Percentiles rank a stretch among this genome's conserved stretches.
Evolutionary conservation across 2,797 vertebrate species (phyloP).

Genomic region (Cyclura pinguis): DNA sequence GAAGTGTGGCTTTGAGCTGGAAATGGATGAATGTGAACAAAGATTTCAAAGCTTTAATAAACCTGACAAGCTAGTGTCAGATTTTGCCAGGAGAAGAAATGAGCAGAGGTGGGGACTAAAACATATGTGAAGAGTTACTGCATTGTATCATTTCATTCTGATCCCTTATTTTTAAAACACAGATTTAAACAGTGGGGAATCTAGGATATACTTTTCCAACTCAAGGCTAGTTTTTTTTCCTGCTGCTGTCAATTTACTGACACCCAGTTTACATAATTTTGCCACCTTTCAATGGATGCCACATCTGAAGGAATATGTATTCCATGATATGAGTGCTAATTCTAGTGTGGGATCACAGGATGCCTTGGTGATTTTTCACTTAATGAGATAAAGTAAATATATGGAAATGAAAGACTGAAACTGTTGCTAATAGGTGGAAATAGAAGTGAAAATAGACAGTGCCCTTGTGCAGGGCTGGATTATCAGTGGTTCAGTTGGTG

Average conservation of each 20-base stretch:
- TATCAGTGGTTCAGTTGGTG: too few relatives aligned
- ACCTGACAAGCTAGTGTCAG: not conserved
- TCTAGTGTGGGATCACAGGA: not conserved
- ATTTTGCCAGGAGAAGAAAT: constrained; percentile 39
- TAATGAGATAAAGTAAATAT: not conserved
- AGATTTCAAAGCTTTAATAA: constrained; percentile 36
- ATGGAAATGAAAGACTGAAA: constrained; percentile 9
- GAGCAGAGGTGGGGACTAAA: constrained; percentile 28
- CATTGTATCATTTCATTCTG: constrained; percentile 27
- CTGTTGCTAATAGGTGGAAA: not conserved
- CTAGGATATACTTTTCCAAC: constrained; percentile 50
- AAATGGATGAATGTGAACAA: not conserved
- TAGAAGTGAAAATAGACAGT: not conserved
- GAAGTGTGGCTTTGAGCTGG: not conserved
- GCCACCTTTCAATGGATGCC: not conserved
- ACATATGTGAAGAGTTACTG: constrained; percentile 19
- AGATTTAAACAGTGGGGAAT: constrained; percentile 33
- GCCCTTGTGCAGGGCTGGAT: too few relatives aligned
- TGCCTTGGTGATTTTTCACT: not conserved
- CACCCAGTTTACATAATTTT: constrained; percentile 1
- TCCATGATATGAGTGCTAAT: not conserved
- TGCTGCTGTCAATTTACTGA: not conserved
- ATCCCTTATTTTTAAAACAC: constrained; percentile 32
- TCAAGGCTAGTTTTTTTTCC: constrained; percentile 58
- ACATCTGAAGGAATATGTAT: not conserved